Evolutionary conservation across 2,113 vertebrate genomes (phyloP).

Genomic region (Daubentonia madagascariensis): DNA sequence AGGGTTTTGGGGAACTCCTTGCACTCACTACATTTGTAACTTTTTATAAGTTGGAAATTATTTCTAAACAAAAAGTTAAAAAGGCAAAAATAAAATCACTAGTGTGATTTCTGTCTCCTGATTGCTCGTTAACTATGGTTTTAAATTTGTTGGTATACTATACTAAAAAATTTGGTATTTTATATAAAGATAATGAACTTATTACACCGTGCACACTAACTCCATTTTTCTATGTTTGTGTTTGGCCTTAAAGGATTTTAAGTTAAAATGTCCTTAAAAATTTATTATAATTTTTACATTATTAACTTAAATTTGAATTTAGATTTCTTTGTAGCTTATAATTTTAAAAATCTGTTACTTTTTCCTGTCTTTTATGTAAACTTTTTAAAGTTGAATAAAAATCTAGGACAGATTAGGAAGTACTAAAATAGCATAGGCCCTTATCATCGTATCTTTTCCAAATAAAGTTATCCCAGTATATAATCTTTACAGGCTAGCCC

Average conservation of each 20-base stretch:
- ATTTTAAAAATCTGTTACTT: neutral
- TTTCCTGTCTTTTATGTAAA: constrained; percentile 18
- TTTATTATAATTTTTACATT: neutral
- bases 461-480: constrained; percentile 18
- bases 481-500: neutral
- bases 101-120: neutral
- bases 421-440: neutral
- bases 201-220: neutral
- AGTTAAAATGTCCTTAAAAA: constrained; percentile 28
- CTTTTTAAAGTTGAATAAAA: constrained; percentile 42
- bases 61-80: neutral
- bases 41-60: neutral
- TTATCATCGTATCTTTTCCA: constrained; percentile 33
- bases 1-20: neutral
- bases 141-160: neutral
- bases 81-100: neutral
- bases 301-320: neutral
- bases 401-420: neutral
- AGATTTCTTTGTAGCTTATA: neutral
- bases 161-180: neutral
- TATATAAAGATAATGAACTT: neutral
- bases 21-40: neutral
- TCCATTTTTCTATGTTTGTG: neutral
- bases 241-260: neutral
- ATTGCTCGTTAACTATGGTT: neutral